Conservation (phyloP, 2,113 vertebrate species). For the Cyrtonyx montezumae region DNA sequence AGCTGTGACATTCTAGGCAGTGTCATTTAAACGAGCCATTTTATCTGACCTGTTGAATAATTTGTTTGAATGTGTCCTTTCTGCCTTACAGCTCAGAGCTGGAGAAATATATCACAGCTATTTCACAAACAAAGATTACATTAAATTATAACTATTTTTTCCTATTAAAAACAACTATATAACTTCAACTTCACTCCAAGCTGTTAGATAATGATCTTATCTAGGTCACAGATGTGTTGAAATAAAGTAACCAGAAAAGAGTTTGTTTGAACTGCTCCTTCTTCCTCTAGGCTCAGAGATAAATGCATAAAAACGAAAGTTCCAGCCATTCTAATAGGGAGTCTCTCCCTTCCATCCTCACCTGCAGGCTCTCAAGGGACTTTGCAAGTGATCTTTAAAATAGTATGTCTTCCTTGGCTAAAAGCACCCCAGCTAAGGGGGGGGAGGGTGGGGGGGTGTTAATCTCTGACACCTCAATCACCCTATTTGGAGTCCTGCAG, state of each 20-base stretch:
- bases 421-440: background rate
- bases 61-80: constrained; percentile 25
- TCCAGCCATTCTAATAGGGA: constrained; percentile 26
- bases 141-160: constrained; percentile 59
- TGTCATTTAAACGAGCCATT: constrained; percentile 38
- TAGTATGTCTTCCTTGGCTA: background rate
- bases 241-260: constrained; percentile 56
- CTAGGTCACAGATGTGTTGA: constrained; percentile 11
- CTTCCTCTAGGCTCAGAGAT: constrained; percentile 57
- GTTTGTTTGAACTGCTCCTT: constrained; percentile 56
- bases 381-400: constrained; percentile 29
- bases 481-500: background rate
- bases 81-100: background rate
- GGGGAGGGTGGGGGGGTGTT: background rate
- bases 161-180: constrained; percentile 35
- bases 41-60: constrained; percentile 53
- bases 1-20: background rate
- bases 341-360: constrained; percentile 21
- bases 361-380: constrained; percentile 22
- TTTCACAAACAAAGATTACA: constrained; percentile 56
- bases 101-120: constrained; percentile 26
- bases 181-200: constrained; percentile 45
- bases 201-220: constrained; percentile 65
- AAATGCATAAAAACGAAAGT: constrained; percentile 34
- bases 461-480: constrained; percentile 17